Percentiles rank a stretch among this genome's conserved stretches.
These are phyloP conservation scores for Colostygia pectinataria DNA, from an alignment of 2,888 invertebrate species.

Conservation along the genomic window DNA sequence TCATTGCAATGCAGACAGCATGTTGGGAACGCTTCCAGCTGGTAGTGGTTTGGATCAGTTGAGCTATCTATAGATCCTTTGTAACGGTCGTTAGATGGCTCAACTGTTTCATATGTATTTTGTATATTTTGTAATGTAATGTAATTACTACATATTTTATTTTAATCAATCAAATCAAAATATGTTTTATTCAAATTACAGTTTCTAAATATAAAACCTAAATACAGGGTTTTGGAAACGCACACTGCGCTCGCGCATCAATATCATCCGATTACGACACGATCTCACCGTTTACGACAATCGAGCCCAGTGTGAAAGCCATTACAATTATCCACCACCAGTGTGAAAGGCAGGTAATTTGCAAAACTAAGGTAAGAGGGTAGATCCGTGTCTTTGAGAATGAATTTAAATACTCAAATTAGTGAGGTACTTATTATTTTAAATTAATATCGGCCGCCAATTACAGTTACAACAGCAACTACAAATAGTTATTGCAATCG, in stretches of 20 bases:
- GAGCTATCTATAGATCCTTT: no score
- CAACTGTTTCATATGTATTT: no score
- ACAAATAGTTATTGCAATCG: slow-evolving; percentile 1
- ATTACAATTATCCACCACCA: slow-evolving; percentile 42
- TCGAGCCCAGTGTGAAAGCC: slow-evolving; percentile 51
- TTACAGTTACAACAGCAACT: background rate
- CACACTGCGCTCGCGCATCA: slow-evolving; percentile 44
- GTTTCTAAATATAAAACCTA: no score
- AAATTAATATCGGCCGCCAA: background rate
- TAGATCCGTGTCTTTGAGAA: slow-evolving; percentile 30
- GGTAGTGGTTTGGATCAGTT: no score
- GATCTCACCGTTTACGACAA: slow-evolving; percentile 46
- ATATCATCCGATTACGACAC: slow-evolving; percentile 48
- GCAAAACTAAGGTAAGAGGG: slow-evolving; percentile 31
- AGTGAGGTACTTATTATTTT: slow-evolving; percentile 23
- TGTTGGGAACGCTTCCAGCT: no score
- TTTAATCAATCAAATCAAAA: no score
- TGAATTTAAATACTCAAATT: slow-evolving; percentile 25
- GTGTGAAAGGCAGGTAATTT: slow-evolving; percentile 46
- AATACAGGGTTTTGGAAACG: no score
- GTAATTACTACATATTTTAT: no score
- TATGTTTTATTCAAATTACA: no score
- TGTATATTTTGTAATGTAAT: no score
- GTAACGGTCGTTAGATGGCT: no score
- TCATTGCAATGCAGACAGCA: no score